Evolutionary conservation across 2,888 invertebrate genomes (phyloP), one percentile per base, ranked within the genome.

Genomic region (Tachystola acroxantha): DNA sequence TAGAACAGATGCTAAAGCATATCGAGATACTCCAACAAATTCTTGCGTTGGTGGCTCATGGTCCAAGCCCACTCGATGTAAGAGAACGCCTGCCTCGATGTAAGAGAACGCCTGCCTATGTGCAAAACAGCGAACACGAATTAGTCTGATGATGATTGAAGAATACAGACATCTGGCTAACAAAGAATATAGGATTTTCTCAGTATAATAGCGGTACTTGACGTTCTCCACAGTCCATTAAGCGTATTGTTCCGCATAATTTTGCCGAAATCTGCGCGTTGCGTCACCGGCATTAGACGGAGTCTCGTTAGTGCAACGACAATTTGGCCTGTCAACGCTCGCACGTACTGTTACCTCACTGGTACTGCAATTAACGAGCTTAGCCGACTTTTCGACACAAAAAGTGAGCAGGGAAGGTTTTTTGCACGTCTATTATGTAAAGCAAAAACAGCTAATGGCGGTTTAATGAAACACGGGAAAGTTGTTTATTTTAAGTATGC

Each of bases 181-280:
- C 44, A 45, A 45, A 39, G 41, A 39, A 31, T 31, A 40, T 26
- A 19, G 19, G 33, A 32, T 34, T 34, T 37, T 34, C n/a, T 32
- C 7, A 35, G 35, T 29, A 25, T 37, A 39, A 39, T 37, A 32
- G 29, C 29, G 36, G 43, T 43, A 48, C 43, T 50, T 44, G 53
- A 53, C 55, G 50, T 39, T 40, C 43, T 42, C 57, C 64, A 71
- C 72, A 73, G 64, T 71, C 71, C 74, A 80, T 77, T 78, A 76
- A 64, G 52, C 61, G 50, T 57, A 63, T 59, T 56, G 70, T 68
- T 67, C 63, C 68, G 70, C 69, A 73, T 72, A 73, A 75, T 75
- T 75, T 67, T 67, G 67, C 63, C 68, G 69, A 78, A 80, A 80
- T 67, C 53, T 42, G 46, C 53, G 44, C 52, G 51, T 81, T 82